Evolutionary conservation across 1,140 invertebrate genomes (phyloP), one percentile per base, ranked within the genome.

Genomic region (Leptonema lineaticorne): DNA sequence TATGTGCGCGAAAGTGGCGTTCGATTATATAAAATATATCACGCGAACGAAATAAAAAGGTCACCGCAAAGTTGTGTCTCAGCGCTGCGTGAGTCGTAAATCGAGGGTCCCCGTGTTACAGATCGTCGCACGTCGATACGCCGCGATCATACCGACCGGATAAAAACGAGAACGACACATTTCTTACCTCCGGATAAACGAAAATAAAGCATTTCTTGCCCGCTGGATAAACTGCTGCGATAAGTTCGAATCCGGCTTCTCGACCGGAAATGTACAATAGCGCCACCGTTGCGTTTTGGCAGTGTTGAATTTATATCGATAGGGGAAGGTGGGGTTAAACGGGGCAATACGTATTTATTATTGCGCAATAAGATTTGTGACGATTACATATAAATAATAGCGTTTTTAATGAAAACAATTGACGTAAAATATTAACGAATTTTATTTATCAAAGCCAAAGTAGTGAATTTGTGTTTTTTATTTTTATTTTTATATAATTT

Each of bases 21-120:
- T 46, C 53, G 56, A 58, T 57, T 59, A 48, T 48, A 48, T 67
- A 67, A 67, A 48, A 67, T 67, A 59, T 67, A 67, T 67, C 64
- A 67, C 64, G 28, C 64, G 41, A 53, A 67, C 63, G 29, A 53
- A 67, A 67, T 67, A 58, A 67, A n/a, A 58, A 67, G 65, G 65
- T 67, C 65, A 26, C 37, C n/a, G 16, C 37, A 66, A n/a, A 58
- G 53, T 59, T 59, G 65, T 48, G 41, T 67, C 65, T 24, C 16
- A 66, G 30, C 26, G n/a, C n/a, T 20, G 30, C 28, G 22, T 45
- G 63, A 20, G 48, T 57, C 50, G 50, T 53, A 53, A 53, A 53
- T 53, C 50, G 50, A 24, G 1, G 50, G 50, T 7, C 30, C 41
- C 62, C 45, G 45, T 64, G 27, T n/a, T 62, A 45, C 16, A 48